Percentiles rank a stretch among this genome's conserved stretches.
These are phyloP conservation scores for Bubalus kerabau DNA, from an alignment of 2,113 vertebrate species.

Conservation along the genomic window DNA sequence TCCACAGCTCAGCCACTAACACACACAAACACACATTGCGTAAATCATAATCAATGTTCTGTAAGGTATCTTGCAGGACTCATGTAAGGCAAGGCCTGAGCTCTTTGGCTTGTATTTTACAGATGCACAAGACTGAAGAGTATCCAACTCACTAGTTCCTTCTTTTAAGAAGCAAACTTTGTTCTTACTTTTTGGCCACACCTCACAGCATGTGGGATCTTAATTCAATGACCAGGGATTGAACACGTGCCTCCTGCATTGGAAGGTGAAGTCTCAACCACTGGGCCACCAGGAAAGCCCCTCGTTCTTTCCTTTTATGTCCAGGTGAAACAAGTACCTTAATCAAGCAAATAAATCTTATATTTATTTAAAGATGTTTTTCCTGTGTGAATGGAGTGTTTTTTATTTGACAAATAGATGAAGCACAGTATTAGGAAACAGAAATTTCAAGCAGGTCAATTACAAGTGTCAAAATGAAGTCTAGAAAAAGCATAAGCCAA, in stretches of 20 bases:
- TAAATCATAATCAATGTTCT: neutral
- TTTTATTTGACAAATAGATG: neutral
- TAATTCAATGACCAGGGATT: neutral
- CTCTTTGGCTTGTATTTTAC: neutral
- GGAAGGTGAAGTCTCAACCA: neutral
- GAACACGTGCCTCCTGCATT: neutral
- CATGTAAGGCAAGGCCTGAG: neutral
- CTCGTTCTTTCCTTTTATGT: neutral
- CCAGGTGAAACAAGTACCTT: neutral
- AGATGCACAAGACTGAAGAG: neutral
- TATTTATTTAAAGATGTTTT: slow-evolving; percentile 32
- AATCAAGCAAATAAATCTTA: slow-evolving; percentile 17
- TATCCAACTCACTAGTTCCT: neutral
- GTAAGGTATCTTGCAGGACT: neutral
- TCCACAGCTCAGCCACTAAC: neutral
- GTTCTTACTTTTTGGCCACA: neutral
- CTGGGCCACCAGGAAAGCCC: neutral
- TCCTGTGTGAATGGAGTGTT: neutral
- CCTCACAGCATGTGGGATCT: neutral
- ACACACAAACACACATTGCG: neutral
- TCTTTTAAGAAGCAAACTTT: neutral
- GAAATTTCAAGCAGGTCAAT: neutral
- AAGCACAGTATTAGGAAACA: neutral
- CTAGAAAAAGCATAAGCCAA: neutral
- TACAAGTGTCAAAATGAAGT: neutral